phyloP scores from a whole-genome alignment of 2,888 invertebrate species.

The Tipula lateralis region DNA sequence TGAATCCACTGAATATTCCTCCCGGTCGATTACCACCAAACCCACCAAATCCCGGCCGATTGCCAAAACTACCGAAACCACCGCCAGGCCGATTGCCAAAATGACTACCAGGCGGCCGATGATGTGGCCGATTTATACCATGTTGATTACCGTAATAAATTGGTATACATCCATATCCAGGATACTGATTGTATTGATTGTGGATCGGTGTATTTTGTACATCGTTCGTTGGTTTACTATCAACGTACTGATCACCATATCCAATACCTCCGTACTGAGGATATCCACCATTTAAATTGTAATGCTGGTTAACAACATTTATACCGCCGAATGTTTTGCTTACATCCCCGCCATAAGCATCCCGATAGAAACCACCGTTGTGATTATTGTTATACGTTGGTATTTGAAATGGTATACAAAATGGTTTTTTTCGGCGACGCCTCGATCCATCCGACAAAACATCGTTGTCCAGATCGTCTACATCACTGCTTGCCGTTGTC shows the following conservation, averaged over 20 bases:
- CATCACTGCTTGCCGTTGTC: neutral
- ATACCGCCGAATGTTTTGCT: neutral
- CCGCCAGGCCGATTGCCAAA: neutral
- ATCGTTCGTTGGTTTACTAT: neutral
- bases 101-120: neutral
- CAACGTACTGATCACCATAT: neutral
- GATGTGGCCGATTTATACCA: constrained; percentile 12
- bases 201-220: neutral
- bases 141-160: neutral
- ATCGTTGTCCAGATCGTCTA: neutral
- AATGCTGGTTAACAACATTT: neutral
- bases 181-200: neutral
- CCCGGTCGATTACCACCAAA: neutral
- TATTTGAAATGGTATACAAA: constrained; percentile 19
- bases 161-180: constrained; percentile 27
- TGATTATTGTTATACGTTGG: too few relatives aligned
- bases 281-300: neutral
- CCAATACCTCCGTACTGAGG: neutral
- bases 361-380: neutral
- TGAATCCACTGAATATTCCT: neutral
- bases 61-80: neutral
- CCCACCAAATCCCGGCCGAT: neutral
- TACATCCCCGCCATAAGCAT: neutral
- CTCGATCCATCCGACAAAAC: neutral
- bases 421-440: neutral